These are phyloP conservation scores for Styela clava DNA, from an alignment of 23 tunicate species.

Conservation along the genomic window DNA sequence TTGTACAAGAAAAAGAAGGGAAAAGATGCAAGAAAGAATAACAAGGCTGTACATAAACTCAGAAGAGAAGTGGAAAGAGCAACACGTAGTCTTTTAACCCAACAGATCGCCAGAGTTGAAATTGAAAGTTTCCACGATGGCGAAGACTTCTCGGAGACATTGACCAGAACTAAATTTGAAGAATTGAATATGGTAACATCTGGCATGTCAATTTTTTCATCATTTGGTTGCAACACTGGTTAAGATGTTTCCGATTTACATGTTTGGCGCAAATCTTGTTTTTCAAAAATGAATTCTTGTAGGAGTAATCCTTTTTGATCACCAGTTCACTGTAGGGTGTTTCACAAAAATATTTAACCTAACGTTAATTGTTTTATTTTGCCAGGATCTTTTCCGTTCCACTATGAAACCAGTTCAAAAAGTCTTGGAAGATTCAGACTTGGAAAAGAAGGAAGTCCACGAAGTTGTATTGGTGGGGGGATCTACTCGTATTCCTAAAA, in stretches of 20 bases:
- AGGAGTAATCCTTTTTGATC: no score
- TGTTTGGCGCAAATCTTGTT: no score
- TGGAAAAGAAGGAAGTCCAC: constrained; percentile 73
- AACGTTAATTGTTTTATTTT: background rate
- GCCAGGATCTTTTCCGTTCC: constrained; percentile 70
- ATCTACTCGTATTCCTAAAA: constrained; percentile 97
- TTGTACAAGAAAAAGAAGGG: constrained; percentile 95
- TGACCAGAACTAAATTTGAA: constrained; percentile 97
- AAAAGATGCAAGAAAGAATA: constrained; percentile 76
- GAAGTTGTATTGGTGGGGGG: constrained; percentile 98
- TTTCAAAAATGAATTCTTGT: no score
- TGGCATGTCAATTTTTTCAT: no score
- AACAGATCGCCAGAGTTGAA: constrained; percentile 82
- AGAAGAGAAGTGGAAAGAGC: constrained; percentile 98
- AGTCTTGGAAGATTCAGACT: constrained; percentile 83
- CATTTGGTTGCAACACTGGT: no score
- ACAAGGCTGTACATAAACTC: constrained; percentile 87
- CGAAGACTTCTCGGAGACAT: constrained; percentile 90
- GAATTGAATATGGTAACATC: constrained; percentile 91
- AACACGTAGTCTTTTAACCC: constrained; percentile 85
- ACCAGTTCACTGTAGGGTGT: background rate
- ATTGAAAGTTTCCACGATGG: constrained; percentile 92
- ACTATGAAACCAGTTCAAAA: constrained; percentile 86
- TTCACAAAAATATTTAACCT: no score
- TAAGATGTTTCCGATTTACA: no score